phyloP scores from a whole-genome alignment of 2,797 vertebrate genomes.

The Masticophis lateralis region DNA sequence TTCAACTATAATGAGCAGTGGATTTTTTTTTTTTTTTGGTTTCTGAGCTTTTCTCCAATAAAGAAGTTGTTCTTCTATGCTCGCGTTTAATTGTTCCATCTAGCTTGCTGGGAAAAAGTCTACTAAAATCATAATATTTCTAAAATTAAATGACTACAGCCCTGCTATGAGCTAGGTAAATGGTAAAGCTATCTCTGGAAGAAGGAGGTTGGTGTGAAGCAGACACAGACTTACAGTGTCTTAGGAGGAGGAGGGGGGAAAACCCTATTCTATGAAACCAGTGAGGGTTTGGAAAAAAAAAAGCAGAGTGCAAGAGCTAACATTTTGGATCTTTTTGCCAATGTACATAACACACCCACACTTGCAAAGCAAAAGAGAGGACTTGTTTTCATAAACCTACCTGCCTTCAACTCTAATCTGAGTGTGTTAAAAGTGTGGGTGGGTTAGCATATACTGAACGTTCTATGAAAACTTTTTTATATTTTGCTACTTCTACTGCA shows the following conservation, averaged over 20 bases:
- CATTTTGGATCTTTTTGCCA: neutral
- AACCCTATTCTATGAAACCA: conserved; percentile 22
- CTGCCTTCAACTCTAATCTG: neutral
- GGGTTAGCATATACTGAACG: neutral
- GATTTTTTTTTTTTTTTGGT: neutral
- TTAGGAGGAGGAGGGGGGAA: conserved; percentile 28
- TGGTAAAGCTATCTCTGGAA: neutral
- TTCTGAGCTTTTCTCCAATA: neutral
- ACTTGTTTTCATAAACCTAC: neutral
- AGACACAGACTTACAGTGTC: neutral
- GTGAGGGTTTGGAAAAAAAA: neutral
- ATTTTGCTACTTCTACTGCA: neutral
- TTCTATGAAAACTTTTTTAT: neutral
- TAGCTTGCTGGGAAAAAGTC: neutral
- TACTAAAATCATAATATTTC: neutral
- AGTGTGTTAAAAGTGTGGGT: neutral
- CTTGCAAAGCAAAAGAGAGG: neutral
- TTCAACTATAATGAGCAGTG: neutral
- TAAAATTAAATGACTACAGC: neutral
- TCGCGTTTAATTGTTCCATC: neutral
- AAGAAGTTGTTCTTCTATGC: neutral
- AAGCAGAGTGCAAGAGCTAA: conserved; percentile 37
- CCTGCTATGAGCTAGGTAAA: neutral
- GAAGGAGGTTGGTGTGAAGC: neutral
- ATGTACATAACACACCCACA: neutral